Evolutionary conservation across 2,113 vertebrate genomes (phyloP), one percentile per base, ranked within the genome.

Genomic region (Calonectris borealis): DNA sequence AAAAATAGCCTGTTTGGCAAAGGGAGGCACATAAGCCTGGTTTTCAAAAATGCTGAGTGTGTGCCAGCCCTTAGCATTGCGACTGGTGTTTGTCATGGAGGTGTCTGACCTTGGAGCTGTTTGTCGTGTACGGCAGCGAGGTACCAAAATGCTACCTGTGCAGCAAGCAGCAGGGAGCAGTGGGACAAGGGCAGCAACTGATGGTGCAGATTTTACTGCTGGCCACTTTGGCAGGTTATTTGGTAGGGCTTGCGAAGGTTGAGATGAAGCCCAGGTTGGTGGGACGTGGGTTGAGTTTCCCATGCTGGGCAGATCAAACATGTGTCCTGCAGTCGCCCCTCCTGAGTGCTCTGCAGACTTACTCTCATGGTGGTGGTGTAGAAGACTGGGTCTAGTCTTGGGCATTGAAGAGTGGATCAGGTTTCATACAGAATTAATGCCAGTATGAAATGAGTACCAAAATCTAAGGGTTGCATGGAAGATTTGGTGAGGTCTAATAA

Each of bases 91-190:
- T 79, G 34, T 46, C 19, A 0, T 8, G 36, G 65, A 68, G 38
- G 13, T 52, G 1, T 51, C 34, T 12, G 10, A 21, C 34, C 61
- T 22, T 9, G 31, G 36, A 85, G 40, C 16, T 61, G 22, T 60
- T 73, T 7, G 1, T n/a, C 0, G 0, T 29, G 5, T 58, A 16
- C 0, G 2, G 24, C 58, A 64, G 44, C 1, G 0, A 90, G 48
- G 81, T 51, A 22, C 46, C 12, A 5, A 54, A 72, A 36, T 34
- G 18, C 75, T 60, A 31, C 52, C 84, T 1, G 0, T 51, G 8
- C 42, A 48, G 25, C 36, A 9, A 16, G 64, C 46, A 85, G 10
- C 34, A n/a, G 27, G 55, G 21, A 51, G 46, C 2, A 0, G 0
- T 1, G 2, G 77, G 38, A 20, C 1, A 2, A 36, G 57, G 70